phyloP scores from a whole-genome alignment of 1,140 invertebrate genomes.

The Triops longicaudatus region DNA sequence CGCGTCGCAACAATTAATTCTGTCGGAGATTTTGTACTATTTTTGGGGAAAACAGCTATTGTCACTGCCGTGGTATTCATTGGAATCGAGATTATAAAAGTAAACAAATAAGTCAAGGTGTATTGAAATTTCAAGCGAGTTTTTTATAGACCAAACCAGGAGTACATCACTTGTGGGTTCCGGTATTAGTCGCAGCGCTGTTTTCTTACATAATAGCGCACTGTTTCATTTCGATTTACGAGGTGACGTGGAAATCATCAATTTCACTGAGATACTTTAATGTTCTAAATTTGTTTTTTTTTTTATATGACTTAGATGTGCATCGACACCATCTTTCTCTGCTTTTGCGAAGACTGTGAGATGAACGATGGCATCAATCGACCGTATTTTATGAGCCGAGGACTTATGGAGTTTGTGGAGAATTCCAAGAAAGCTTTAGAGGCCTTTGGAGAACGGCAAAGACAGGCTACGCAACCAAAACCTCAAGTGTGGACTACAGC shows the following conservation, averaged over 20 bases:
- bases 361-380: conserved; percentile 60
- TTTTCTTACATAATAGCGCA: conserved; percentile 89
- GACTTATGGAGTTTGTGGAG: conserved; percentile 62
- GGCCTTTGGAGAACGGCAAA: conserved; percentile 25
- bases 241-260: conserved; percentile 52
- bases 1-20: conserved; percentile 87
- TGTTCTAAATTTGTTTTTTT: too few relatives aligned
- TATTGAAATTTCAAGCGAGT: not conserved
- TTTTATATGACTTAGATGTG: conserved; percentile 61
- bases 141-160: conserved; percentile 46
- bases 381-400: conserved; percentile 66
- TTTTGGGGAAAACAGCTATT: conserved; percentile 78
- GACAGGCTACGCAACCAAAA: not conserved
- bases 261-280: too few relatives aligned
- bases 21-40: conserved; percentile 87
- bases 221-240: conserved; percentile 84
- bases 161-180: conserved; percentile 61
- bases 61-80: conserved; percentile 68
- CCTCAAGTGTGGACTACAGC: not conserved
- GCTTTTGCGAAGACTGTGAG: conserved; percentile 80
- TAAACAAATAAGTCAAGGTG: conserved; percentile 36
- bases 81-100: conserved; percentile 53
- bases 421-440: conserved; percentile 52
- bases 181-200: conserved; percentile 74
- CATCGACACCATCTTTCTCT: conserved; percentile 87